phyloP scores from a whole-genome alignment of 2,888 invertebrate species.

The Sarcophaga variegata region DNA sequence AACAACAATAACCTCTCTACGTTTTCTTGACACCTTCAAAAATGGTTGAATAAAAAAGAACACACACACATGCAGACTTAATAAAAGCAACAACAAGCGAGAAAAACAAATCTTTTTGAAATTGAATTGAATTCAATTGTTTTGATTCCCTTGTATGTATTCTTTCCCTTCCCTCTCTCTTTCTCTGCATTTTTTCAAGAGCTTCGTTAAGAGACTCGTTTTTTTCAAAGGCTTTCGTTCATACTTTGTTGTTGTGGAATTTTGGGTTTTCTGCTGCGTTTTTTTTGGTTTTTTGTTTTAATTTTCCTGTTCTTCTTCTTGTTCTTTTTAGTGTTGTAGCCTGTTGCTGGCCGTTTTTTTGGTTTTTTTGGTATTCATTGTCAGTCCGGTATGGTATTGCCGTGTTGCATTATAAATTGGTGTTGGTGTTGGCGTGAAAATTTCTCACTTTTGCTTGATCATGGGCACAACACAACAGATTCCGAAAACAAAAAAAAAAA shows the following conservation, averaged over 20 bases:
- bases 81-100: constrained; percentile 19
- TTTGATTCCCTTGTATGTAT: constrained; percentile 28
- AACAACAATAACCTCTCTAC: constrained; percentile 47
- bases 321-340: constrained; percentile 26
- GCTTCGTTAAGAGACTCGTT: background rate
- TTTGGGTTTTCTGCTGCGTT: constrained; percentile 29
- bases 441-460: constrained; percentile 66
- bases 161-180: background rate
- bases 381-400: background rate
- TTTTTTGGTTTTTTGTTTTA: constrained; percentile 22
- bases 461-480: constrained; percentile 38
- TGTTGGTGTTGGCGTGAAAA: constrained; percentile 67
- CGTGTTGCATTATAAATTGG: constrained; percentile 45
- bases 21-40: constrained; percentile 68
- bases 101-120: constrained; percentile 61
- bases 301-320: constrained; percentile 21
- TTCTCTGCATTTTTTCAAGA: background rate
- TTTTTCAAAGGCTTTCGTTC: background rate
- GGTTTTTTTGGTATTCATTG: constrained; percentile 16
- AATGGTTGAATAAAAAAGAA: background rate
- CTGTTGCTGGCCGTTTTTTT: constrained; percentile 35
- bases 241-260: constrained; percentile 30
- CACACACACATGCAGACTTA: no score
- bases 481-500: constrained; percentile 22
- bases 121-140: constrained; percentile 67